Percentiles rank a stretch among this genome's conserved stretches.
These are phyloP conservation scores for Dusona sp. DNA, from an alignment of 2,888 invertebrate genomes.

Conservation along the genomic window DNA sequence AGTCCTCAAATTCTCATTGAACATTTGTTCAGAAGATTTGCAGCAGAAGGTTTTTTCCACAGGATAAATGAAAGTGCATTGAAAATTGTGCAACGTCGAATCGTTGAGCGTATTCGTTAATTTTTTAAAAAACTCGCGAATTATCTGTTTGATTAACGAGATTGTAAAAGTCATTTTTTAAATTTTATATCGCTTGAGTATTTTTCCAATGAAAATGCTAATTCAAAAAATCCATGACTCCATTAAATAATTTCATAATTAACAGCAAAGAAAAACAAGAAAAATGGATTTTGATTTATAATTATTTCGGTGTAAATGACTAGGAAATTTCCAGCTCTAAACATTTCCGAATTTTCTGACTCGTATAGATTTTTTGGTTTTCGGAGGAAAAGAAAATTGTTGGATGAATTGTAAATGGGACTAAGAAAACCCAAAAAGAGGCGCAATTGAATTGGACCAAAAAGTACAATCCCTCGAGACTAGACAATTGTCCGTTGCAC, in stretches of 20 bases:
- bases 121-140: not conserved
- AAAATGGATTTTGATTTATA: no score
- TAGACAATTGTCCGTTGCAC: constrained; percentile 71
- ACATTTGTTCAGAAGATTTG: no score
- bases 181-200: no score
- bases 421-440: not conserved
- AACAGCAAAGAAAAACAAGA: no score
- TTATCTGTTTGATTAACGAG: not conserved
- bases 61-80: not conserved
- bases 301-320: no score
- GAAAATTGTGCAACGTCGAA: not conserved
- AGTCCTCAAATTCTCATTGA: no score
- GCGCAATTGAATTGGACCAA: constrained; percentile 59
- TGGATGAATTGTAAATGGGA: not conserved
- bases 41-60: not conserved
- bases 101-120: not conserved
- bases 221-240: no score
- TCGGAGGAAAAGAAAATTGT: not conserved
- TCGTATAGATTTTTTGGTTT: not conserved
- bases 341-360: not conserved
- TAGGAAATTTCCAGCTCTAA: no score
- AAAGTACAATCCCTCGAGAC: constrained; percentile 36
- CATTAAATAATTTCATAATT: no score
- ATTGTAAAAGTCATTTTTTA: no score
- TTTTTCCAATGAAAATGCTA: no score